Evolutionary conservation across 2,113 vertebrate genomes (phyloP), one percentile per base, ranked within the genome.

Genomic region (Xyliphius kryptos): DNA sequence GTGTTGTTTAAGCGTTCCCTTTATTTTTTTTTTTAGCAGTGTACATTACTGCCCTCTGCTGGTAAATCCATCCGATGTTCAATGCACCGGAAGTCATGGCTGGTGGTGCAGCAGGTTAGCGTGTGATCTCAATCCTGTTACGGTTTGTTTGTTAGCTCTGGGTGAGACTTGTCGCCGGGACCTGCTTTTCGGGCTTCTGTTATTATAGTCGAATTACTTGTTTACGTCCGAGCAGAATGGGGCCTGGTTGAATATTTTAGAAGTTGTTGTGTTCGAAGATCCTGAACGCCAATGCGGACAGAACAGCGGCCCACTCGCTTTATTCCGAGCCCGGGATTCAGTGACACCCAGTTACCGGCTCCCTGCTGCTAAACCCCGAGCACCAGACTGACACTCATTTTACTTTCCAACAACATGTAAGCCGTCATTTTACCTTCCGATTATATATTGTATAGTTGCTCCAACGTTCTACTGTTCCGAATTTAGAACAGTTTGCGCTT

Each of bases 191-290:
- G 26, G 56, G 36, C 17, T 43, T 40, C 53, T 48, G 26, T 40
- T 36, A 57, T 1, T 10, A 1, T 15, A 20, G 3, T 9, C 9
- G 6, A 38, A 21, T 52, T 2, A 2, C 1, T 59, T 13, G 5
- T 1, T n/a, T 26, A 4, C 52, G 1, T 6, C 2, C 6, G 5
- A 41, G 14, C 65, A 68, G 10, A 57, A 87, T 88, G 85, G 83
- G 75, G 52, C 81, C 86, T 2, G 85, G 86, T 20, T 89, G 76
- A 81, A 79, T 17, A 10, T 80, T 86, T 71, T 52, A 74, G 80
- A 82, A 81, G 71, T 65, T 52, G 74, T 63, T 64, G 70, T 76
- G 68, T 61, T 15, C 77, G 63, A 57, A 66, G 61, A 58, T 57
- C 44, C 38, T 32, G 48, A 51, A 61, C 55, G 51, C 47, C 51